These are phyloP conservation scores for Plagiodera versicolora DNA, from an alignment of 2,888 invertebrate genomes.

Conservation along the genomic window DNA sequence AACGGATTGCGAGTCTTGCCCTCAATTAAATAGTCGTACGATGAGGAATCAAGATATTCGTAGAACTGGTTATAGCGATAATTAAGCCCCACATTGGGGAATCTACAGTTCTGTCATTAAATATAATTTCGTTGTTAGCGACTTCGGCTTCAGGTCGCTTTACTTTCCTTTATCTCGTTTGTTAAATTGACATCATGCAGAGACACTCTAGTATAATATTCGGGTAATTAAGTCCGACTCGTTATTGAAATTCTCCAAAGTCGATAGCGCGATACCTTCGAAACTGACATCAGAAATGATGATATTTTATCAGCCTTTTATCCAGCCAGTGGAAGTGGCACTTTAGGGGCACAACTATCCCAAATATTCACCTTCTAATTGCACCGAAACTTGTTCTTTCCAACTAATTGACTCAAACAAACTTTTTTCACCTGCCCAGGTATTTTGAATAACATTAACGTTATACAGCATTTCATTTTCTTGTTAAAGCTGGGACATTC, in stretches of 20 bases:
- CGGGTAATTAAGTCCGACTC: constrained; percentile 6
- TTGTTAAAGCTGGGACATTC: constrained; percentile 12
- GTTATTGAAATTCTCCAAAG: constrained; percentile 8
- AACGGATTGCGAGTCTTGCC: too few relatives aligned
- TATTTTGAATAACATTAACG: constrained; percentile 23
- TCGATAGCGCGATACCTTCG: neutral
- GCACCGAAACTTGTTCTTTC: constrained; percentile 21
- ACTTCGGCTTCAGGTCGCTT: neutral
- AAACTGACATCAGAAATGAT: neutral
- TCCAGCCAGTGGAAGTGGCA: constrained; percentile 10
- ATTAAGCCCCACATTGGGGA: neutral
- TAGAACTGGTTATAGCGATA: neutral
- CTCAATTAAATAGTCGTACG: neutral
- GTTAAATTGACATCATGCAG: constrained; percentile 12
- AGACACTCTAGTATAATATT: constrained; percentile 16
- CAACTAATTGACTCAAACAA: constrained; percentile 26
- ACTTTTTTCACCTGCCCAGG: constrained; percentile 24
- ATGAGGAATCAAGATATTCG: neutral
- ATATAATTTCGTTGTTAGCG: neutral
- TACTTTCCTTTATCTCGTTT: constrained; percentile 9
- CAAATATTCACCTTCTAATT: constrained; percentile 21
- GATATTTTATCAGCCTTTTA: neutral
- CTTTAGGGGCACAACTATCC: constrained; percentile 17
- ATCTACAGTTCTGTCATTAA: neutral
- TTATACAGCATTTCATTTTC: constrained; percentile 18